These are phyloP conservation scores for Brenthis daphne DNA, from an alignment of 2,888 invertebrate genomes.

Conservation along the genomic window DNA sequence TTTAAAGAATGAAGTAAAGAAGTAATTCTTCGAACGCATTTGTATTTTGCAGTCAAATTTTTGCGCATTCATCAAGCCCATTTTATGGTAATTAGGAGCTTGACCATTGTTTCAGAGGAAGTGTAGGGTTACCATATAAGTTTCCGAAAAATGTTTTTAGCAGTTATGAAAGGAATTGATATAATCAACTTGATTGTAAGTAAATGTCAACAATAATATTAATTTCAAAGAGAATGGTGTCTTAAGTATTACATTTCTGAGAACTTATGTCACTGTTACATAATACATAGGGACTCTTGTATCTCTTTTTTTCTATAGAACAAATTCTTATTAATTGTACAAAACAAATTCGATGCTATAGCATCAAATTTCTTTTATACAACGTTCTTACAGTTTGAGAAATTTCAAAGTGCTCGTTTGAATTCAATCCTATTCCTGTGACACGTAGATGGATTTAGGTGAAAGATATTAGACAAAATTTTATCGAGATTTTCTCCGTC, in stretches of 20 bases:
- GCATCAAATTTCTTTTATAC: background rate
- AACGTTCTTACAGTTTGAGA: conserved; percentile 5
- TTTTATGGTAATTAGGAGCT: conserved; percentile 44
- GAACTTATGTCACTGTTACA: too few relatives aligned
- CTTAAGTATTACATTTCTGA: too few relatives aligned
- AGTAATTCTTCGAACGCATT: conserved; percentile 5
- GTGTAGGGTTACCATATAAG: conserved; percentile 11
- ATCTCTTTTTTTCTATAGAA: background rate
- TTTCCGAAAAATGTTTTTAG: conserved; percentile 3
- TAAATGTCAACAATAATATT: too few relatives aligned
- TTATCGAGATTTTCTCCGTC: background rate
- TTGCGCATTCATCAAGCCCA: conserved; percentile 43
- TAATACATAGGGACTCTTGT: background rate
- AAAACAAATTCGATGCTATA: background rate
- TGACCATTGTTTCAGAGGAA: conserved; percentile 20
- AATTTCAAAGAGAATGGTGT: too few relatives aligned
- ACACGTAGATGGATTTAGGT: conserved; percentile 9
- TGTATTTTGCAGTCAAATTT: conserved; percentile 42
- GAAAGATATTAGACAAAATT: conserved; percentile 10
- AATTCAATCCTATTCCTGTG: conserved; percentile 7
- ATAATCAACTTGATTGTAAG: too few relatives aligned
- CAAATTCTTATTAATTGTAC: too few relatives aligned
- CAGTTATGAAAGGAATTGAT: conserved; percentile 1
- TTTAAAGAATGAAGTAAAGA: too few relatives aligned
- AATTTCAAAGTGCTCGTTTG: conserved; percentile 5